These are phyloP conservation scores for Procambarus virginalis DNA, from an alignment of 1,140 invertebrate genomes.

Conservation along the genomic window DNA sequence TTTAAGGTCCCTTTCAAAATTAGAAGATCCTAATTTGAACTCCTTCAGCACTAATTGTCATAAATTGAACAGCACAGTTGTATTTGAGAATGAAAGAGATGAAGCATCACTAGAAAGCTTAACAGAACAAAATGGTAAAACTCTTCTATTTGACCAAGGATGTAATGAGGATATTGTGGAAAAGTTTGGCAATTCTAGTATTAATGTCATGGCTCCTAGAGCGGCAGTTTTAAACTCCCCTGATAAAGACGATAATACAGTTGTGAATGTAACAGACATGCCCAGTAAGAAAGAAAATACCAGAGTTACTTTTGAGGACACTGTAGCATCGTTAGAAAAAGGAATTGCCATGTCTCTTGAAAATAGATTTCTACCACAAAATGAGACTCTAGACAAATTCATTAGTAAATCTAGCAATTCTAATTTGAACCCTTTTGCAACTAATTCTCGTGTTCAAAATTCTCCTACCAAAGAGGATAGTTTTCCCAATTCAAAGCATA, in stretches of 20 bases:
- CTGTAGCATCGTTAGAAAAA: no score
- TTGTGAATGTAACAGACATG: neutral
- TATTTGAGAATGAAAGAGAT: no score
- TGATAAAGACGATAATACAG: neutral
- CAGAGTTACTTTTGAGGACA: neutral
- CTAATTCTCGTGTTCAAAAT: constrained; percentile 10
- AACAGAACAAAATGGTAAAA: no score
- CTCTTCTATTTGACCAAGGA: no score
- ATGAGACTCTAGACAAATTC: neutral
- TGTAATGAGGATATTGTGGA: no score
- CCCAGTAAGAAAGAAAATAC: neutral
- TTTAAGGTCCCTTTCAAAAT: neutral
- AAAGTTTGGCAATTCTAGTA: no score
- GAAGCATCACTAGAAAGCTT: no score
- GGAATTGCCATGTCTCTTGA: neutral
- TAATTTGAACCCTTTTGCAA: constrained; percentile 3
- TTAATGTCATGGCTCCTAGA: neutral
- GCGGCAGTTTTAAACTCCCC: neutral
- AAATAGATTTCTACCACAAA: neutral
- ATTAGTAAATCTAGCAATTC: neutral
- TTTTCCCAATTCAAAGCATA: neutral
- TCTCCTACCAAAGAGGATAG: neutral
- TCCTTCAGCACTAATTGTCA: neutral
- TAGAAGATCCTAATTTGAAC: neutral
- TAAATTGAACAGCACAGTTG: no score